Evolutionary conservation across 2,888 invertebrate genomes (phyloP), one percentile per base, ranked within the genome.

Genomic region (Microctonus brassicae): DNA sequence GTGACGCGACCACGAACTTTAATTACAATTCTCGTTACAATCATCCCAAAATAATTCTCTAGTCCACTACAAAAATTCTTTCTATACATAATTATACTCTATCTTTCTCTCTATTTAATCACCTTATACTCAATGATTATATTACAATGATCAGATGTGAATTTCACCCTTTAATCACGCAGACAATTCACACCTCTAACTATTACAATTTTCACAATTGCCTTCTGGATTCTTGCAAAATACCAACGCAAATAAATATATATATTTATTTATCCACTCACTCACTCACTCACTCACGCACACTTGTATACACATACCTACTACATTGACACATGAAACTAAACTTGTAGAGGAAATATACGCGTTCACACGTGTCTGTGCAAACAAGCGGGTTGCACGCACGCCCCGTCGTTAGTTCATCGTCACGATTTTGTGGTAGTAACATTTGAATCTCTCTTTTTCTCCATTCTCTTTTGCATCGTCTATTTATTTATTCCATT

Each of bases 121-220:
- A n/a, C n/a, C n/a, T n/a, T n/a, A n/a, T n/a, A n/a, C n/a, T n/a
- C 24, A 36, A 29, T 47, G 52, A n/a, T 29, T 36, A 9, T 36
- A n/a, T 6, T 9, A 39, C 13, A 34, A 34, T 66, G 57, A 39
- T 55, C 57, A 11, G 47, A 7, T 11, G 47, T 4, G 36, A 9
- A n/a, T 24, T 42, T 55, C 26, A 53, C 63, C 70, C 72, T 72
- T 64, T 74, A 75, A 78, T 77, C 72, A 64, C 63, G 63, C 57
- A 52, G 65, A 64, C 72, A 70, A 73, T 79, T 79, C 79, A 65
- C 79, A 77, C 79, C 77, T 79, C 60, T 64, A 71, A 63, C 74
- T 61, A 69, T 66, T 24, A 69, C 68, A 76, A 79, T 76, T 79
- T 78, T 76, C 72, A 73, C 33, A n/a, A 39, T 39, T 39, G 13